A percentile compares a stretch with the other conserved stretches of the same genome.
Conservation (phyloP, 2,113 vertebrate species). For the Cebidichthys violaceus region DNA sequence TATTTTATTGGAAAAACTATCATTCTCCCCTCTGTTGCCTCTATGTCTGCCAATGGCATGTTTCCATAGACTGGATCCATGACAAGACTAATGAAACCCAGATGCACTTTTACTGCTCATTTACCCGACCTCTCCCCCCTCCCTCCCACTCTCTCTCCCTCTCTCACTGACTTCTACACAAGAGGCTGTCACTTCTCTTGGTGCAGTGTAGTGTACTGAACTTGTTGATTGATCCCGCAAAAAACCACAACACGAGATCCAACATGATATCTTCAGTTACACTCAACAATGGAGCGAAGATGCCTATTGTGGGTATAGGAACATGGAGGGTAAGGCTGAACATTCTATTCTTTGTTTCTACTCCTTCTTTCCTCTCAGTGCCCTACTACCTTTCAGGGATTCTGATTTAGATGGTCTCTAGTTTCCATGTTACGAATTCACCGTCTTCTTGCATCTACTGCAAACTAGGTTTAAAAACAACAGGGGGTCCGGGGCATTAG, state of each 20-base stretch:
- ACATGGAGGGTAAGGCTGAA: slow-evolving; percentile 78
- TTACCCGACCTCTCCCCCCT: not conserved
- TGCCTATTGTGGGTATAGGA: slow-evolving; percentile 80
- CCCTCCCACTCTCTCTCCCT: not conserved
- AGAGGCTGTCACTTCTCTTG: not conserved
- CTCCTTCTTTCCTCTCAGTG: not conserved
- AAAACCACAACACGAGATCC: not conserved
- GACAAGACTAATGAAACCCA: not conserved
- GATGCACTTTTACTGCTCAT: not conserved
- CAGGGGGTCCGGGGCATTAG: not conserved
- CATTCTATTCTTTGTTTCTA: not conserved
- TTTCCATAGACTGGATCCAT: not conserved
- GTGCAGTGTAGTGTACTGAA: no score
- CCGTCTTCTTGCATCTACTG: not conserved
- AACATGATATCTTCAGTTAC: slow-evolving; percentile 68
- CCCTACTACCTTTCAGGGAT: not conserved
- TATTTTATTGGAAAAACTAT: not conserved
- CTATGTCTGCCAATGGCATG: not conserved
- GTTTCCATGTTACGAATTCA: not conserved
- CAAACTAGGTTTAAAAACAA: not conserved
- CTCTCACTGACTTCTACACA: not conserved
- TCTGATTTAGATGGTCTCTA: not conserved
- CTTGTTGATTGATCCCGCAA: not conserved
- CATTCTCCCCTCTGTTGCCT: not conserved
- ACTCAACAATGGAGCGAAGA: slow-evolving; percentile 75